A percentile compares a stretch with the other conserved stretches of the same genome.
phyloP scores from a whole-genome alignment of 2,797 vertebrate species.

The Darevskia nairensis region DNA sequence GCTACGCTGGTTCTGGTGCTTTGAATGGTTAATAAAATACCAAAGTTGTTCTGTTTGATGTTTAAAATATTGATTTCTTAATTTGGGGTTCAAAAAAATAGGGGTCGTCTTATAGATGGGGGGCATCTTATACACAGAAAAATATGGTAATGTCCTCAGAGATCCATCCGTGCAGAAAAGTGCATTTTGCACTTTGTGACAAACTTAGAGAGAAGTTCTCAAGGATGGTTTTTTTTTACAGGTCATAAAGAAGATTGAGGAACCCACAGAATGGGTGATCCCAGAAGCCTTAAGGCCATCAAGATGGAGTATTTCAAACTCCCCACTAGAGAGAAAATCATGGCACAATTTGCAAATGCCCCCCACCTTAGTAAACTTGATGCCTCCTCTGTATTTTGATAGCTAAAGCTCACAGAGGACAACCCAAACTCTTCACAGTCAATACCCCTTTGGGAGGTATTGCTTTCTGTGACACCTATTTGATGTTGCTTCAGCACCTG shows the following conservation, averaged over 20 bases:
- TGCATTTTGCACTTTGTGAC: no score
- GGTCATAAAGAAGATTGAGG: neutral
- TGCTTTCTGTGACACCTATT: neutral
- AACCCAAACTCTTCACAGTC: neutral
- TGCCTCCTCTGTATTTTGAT: neutral
- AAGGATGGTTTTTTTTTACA: neutral
- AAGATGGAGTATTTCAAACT: neutral
- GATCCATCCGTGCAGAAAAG: neutral
- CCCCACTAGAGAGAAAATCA: neutral
- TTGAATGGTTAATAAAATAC: no score
- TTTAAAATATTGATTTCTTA: no score
- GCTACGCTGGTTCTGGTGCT: no score
- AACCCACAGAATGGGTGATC: neutral
- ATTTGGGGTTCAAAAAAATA: no score
- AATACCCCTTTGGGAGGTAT: neutral
- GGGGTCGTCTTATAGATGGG: no score
- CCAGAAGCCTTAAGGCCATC: neutral
- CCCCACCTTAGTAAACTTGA: neutral
- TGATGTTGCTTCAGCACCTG: neutral
- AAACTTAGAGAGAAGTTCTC: neutral
- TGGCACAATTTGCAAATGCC: constrained; percentile 1
- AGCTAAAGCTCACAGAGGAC: neutral
- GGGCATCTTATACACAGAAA: no score
- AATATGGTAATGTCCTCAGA: neutral
- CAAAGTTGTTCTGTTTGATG: no score